phyloP scores from a whole-genome alignment of 2,888 invertebrate genomes.

The Drosophila flavopinicola region DNA sequence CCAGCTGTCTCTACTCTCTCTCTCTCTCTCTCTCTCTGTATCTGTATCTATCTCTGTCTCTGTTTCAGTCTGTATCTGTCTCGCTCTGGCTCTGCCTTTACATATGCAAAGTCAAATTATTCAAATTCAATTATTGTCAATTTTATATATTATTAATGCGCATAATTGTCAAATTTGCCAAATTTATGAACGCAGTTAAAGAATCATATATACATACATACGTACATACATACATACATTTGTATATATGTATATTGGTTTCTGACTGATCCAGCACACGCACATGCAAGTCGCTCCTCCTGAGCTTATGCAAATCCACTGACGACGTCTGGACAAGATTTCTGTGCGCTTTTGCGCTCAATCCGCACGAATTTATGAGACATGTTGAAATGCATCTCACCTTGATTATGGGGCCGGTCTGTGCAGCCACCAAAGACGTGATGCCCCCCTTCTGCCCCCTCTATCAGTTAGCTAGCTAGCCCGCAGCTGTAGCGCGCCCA shows the following conservation, averaged over 20 bases:
- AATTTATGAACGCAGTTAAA: conserved; percentile 78
- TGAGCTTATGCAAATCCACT: conserved; percentile 64
- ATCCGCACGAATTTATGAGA: conserved; percentile 82
- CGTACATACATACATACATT: conserved; percentile 10
- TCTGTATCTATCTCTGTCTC: conserved; percentile 3
- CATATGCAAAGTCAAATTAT: conserved; percentile 71
- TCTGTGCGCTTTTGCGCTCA: conserved; percentile 66
- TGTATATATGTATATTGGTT: conserved; percentile 7
- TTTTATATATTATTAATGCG: conserved; percentile 84
- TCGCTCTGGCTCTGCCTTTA: conserved; percentile 4
- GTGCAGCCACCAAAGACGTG: conserved; percentile 63
- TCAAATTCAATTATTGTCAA: conserved; percentile 84
- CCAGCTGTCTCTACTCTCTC: conserved; percentile 26
- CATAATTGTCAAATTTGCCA: conserved; percentile 84
- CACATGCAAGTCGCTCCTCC: conserved; percentile 37
- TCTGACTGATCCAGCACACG: conserved; percentile 17
- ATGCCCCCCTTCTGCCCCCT: background rate
- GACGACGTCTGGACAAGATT: conserved; percentile 60
- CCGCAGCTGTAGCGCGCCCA: background rate
- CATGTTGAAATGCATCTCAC: conserved; percentile 84
- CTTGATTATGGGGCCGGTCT: conserved; percentile 69
- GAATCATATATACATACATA: conserved; percentile 12
- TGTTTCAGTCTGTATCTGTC: background rate
- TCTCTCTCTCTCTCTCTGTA: background rate
- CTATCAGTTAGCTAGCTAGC: background rate